Evolutionary conservation across 1,140 invertebrate genomes (phyloP).

Genomic region (Habropoda laboriosa): DNA sequence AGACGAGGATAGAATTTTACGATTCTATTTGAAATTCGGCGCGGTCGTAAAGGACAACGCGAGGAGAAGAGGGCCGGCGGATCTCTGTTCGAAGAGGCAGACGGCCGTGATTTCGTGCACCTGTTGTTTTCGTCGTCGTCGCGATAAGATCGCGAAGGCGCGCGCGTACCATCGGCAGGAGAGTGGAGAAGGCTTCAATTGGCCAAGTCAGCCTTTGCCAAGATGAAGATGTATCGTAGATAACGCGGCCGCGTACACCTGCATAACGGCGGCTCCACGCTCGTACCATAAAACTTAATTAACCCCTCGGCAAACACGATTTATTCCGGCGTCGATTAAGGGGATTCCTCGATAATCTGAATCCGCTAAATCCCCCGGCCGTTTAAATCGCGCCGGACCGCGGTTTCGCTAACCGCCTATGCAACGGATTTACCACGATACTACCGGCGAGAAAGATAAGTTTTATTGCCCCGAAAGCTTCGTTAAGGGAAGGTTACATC

Average conservation of each 20-base stretch:
- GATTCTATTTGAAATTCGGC: constrained; percentile 43
- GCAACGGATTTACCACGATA: constrained; percentile 12
- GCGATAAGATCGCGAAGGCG: constrained; percentile 52
- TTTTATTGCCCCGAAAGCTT: constrained; percentile 15
- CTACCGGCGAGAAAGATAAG: neutral
- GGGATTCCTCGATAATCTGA: constrained; percentile 57
- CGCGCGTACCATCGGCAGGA: constrained; percentile 17
- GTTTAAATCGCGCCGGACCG: constrained; percentile 25
- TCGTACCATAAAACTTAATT: constrained; percentile 66
- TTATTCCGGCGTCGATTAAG: constrained; percentile 60
- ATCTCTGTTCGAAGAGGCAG: constrained; percentile 44
- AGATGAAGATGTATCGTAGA: constrained; percentile 69
- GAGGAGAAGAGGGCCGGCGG: constrained; percentile 28
- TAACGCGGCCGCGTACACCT: constrained; percentile 54
- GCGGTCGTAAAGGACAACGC: constrained; percentile 27
- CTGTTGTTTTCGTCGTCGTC: constrained; percentile 64
- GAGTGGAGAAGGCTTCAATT: constrained; percentile 11
- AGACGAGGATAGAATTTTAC: constrained; percentile 19
- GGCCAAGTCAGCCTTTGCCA: constrained; percentile 24
- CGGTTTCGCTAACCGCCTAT: constrained; percentile 20
- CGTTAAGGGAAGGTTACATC: neutral
- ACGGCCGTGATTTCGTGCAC: constrained; percentile 63
- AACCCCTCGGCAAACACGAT: constrained; percentile 57
- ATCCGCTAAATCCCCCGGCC: constrained; percentile 42
- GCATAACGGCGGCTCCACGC: constrained; percentile 45